Conservation (phyloP, 2,797 vertebrate genomes). For the Sarcophilus harrisii region DNA sequence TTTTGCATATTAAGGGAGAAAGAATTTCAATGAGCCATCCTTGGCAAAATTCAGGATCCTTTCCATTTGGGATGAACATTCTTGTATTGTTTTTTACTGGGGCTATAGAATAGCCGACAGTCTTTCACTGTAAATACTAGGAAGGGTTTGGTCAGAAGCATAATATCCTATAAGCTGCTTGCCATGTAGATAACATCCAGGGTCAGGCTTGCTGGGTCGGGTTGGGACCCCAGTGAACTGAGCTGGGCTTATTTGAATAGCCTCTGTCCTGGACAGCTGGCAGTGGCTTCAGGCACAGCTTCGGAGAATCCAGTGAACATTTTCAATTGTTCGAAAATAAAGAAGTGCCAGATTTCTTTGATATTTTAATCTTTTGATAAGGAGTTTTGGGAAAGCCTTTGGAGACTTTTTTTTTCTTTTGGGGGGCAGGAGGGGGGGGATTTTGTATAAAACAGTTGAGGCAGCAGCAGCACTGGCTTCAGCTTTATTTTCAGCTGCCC, state of each 20-base stretch:
- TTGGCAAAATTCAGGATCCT: conserved; percentile 42
- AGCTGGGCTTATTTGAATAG: conserved; percentile 74
- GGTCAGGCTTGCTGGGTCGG: conserved; percentile 80
- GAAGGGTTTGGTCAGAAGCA: conserved; percentile 95
- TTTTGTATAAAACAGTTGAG: conserved; percentile 85
- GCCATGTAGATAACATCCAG: conserved; percentile 90
- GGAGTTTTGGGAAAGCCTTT: conserved; percentile 82
- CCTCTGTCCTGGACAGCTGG: conserved; percentile 66
- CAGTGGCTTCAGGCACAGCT: conserved; percentile 68
- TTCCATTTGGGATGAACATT: conserved; percentile 40
- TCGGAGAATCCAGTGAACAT: conserved; percentile 75
- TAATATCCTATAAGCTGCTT: conserved; percentile 87
- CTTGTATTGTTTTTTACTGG: conserved; percentile 44
- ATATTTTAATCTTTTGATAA: conserved; percentile 84
- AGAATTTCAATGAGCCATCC: not conserved
- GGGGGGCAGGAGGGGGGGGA: conserved; percentile 52
- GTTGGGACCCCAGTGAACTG: conserved; percentile 71
- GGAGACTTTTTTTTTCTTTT: conserved; percentile 78
- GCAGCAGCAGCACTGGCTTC: conserved; percentile 32
- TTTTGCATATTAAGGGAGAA: conserved; percentile 26
- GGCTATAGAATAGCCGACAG: conserved; percentile 69
- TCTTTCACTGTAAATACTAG: conserved; percentile 90
- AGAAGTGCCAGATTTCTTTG: conserved; percentile 82
- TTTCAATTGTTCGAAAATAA: conserved; percentile 83
- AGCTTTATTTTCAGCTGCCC: conserved; percentile 78